Base-by-base conservation (phyloP, 2,797 vertebrate species). In the Pagetopsis macropterus region DNA sequence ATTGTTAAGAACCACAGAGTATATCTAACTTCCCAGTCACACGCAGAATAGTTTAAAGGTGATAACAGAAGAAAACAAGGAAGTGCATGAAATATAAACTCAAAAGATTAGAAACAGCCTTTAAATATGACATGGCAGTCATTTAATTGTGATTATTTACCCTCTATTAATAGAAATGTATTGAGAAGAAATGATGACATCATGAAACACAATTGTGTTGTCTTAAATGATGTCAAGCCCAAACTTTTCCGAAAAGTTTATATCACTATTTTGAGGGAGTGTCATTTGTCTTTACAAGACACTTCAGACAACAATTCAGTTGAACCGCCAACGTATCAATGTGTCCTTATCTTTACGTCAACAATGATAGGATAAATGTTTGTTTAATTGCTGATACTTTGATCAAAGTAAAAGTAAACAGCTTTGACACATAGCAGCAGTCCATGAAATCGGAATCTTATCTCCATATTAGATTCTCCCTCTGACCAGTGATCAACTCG, bases 361-460 rank as follows among this genome's bases (percentile, higher is more conserved):
- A 44, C 31, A 65, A 19, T 54, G 1, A 21, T 3, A 19, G 17
- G 8, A 67, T 33, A 8, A 45, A 64, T 1, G 49, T 58, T 40
- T 31, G 27, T 31, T 27, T 66, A 41, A 46, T 31, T 44, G 37
- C 58, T 60, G 50, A 17, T 46, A 65, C 66, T 70, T 41, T 66
- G 54, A 88, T 75, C 46, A 58, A 79, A 72, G 65, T 57, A 72
- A 85, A 87, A 72, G 65, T 57, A 73, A 85, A 87, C 67, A 62
- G 19, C 50, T 76, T 54, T 78, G 79, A 81, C 76, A 69, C 69
- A 59, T 64, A 55, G 81, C 86, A 88, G 65, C 56, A 64, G 48
- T 17, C 81, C 82, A 84, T 84, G 78, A 90, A 87, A 88, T 84
- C 83, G 70, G 56, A 82, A 82, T 72, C 67, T 60, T 68, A 86